Percentiles rank a stretch among this genome's conserved stretches.
These are phyloP conservation scores for Andrena bucephala DNA, from an alignment of 2,888 invertebrate genomes.

Conservation along the genomic window DNA sequence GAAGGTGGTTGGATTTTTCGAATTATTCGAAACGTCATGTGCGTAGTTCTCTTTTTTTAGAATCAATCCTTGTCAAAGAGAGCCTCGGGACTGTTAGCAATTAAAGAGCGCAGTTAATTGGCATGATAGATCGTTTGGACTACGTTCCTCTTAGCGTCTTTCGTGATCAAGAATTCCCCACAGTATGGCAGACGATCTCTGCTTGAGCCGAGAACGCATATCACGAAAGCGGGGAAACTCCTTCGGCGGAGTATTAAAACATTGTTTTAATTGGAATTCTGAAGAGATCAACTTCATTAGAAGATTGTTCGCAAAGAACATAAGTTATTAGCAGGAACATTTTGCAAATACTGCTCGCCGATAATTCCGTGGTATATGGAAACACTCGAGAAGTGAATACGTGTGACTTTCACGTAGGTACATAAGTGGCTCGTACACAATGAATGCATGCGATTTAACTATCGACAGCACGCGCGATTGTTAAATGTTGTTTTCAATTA, in stretches of 20 bases:
- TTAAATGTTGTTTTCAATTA: background rate
- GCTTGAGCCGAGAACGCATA: background rate
- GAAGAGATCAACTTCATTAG: background rate
- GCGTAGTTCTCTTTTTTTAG: background rate
- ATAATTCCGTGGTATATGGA: background rate
- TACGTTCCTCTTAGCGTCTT: conserved; percentile 4
- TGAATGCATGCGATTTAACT: background rate
- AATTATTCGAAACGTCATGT: background rate
- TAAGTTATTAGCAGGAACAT: background rate
- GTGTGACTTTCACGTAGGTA: background rate
- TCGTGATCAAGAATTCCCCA: conserved; percentile 13
- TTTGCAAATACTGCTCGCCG: background rate
- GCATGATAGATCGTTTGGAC: background rate
- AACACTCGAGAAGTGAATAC: background rate
- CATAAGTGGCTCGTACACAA: background rate
- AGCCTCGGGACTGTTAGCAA: background rate
- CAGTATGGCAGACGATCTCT: background rate
- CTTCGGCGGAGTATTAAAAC: background rate
- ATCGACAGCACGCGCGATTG: background rate
- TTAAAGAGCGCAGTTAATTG: conserved; percentile 30
- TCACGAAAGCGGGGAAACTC: background rate
- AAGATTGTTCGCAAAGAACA: background rate
- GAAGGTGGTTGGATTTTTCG: conserved; percentile 12
- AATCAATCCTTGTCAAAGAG: background rate
- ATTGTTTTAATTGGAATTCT: conserved; percentile 7